These are phyloP conservation scores for Apostichopus japonicus DNA, from an alignment of 35 echinoderm and acorn worm genomes.

Conservation along the genomic window DNA sequence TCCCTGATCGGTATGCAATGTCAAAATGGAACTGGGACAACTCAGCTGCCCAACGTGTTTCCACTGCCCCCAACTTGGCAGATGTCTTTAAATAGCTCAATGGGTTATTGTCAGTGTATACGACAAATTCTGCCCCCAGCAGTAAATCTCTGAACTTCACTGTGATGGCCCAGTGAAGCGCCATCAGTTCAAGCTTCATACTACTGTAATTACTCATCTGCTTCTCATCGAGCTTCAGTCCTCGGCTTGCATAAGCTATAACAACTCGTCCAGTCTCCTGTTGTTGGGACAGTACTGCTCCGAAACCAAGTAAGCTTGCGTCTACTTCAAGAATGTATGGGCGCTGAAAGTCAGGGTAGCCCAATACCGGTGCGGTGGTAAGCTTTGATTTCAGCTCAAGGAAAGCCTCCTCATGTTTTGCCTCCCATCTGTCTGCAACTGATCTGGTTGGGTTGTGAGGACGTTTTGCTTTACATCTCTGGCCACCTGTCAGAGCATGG, in stretches of 20 bases:
- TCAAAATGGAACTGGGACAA: constrained; percentile 64
- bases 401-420: constrained; percentile 28
- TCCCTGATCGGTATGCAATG: constrained; percentile 65
- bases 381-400: constrained; percentile 7
- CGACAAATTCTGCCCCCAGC: constrained; percentile 40
- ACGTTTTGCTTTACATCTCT: background rate
- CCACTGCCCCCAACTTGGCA: constrained; percentile 72
- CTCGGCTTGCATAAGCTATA: constrained; percentile 73
- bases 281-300: constrained; percentile 77
- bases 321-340: constrained; percentile 27
- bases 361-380: background rate
- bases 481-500: constrained; percentile 54
- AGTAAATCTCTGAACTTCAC: constrained; percentile 58
- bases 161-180: constrained; percentile 74
- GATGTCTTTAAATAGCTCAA: constrained; percentile 63
- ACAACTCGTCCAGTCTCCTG: constrained; percentile 48
- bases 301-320: constrained; percentile 63
- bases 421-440: constrained; percentile 58
- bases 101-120: constrained; percentile 84
- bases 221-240: constrained; percentile 52
- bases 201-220: constrained; percentile 74
- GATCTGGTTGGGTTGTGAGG: constrained; percentile 25
- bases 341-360: constrained; percentile 10
- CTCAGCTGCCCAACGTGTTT: constrained; percentile 67
- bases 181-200: constrained; percentile 80